Conservation (phyloP, 1,140 invertebrate species). For the Gryon sp. region DNA sequence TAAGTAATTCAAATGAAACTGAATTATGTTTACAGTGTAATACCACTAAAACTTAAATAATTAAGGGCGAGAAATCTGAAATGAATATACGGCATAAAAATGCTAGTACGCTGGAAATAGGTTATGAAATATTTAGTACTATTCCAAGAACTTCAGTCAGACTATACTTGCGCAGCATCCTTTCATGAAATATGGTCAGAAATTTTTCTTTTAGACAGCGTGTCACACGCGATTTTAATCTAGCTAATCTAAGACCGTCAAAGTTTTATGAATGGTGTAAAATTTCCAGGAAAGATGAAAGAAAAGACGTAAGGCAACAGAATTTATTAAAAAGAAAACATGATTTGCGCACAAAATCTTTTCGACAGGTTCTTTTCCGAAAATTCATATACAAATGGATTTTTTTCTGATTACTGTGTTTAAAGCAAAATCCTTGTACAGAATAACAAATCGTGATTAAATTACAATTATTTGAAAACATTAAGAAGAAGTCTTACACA, state of each 20-base stretch:
- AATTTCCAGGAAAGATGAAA: conserved; percentile 42
- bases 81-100: conserved; percentile 34
- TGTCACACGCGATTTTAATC: conserved; percentile 60
- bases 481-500: conserved; percentile 24
- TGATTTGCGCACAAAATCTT: conserved; percentile 53
- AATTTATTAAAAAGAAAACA: conserved; percentile 40
- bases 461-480: conserved; percentile 49
- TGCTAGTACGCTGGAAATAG: conserved; percentile 43
- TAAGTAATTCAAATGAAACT: too few species aligned
- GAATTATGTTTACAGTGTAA: too few species aligned
- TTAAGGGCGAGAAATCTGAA: conserved; percentile 44
- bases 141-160: conserved; percentile 33
- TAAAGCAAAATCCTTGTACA: conserved; percentile 19
- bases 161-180: conserved; percentile 53
- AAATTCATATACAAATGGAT: conserved; percentile 33
- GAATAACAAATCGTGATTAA: conserved; percentile 48
- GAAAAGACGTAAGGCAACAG: conserved; percentile 37
- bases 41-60: too few species aligned
- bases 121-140: conserved; percentile 51
- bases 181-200: conserved; percentile 33
- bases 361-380: conserved; percentile 43
- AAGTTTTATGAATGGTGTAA: conserved; percentile 54
- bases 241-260: conserved; percentile 54
- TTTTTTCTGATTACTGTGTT: conserved; percentile 30
- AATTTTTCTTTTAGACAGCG: conserved; percentile 52